Conservation (phyloP, 1,140 invertebrate genomes). For the Drosophila biarmipes region DNA sequence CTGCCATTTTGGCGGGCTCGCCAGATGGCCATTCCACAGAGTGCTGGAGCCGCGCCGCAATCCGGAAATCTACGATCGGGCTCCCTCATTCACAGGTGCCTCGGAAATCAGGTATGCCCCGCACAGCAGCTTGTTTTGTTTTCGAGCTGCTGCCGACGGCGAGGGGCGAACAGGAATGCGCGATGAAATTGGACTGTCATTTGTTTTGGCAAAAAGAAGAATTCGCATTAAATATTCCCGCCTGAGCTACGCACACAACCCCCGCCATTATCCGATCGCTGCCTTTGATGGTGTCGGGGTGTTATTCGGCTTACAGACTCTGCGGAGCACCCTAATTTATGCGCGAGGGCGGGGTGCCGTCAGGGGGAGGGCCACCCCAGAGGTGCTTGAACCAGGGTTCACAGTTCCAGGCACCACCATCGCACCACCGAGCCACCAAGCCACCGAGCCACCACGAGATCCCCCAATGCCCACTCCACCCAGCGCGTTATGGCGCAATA, state of each 20-base stretch:
- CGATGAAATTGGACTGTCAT: conserved; percentile 52
- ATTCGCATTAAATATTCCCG: conserved; percentile 70
- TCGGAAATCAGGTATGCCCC: conserved; percentile 14
- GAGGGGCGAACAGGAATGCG: conserved; percentile 58
- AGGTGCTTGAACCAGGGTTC: conserved; percentile 39
- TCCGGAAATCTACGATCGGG: conserved; percentile 68
- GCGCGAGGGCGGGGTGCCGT: conserved; percentile 6
- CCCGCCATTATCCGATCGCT: conserved; percentile 43
- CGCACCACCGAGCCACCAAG: neutral
- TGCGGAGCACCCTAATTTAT: conserved; percentile 56
- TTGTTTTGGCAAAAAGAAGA: conserved; percentile 54
- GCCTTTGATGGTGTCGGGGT: conserved; percentile 38
- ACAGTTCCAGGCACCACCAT: conserved; percentile 18
- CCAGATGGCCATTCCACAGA: neutral
- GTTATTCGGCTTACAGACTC: conserved; percentile 20
- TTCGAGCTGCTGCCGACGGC: neutral
- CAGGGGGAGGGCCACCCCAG: conserved; percentile 4
- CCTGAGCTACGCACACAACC: conserved; percentile 19
- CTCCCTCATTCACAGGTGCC: conserved; percentile 67
- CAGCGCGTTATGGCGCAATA: conserved; percentile 63
- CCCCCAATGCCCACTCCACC: neutral
- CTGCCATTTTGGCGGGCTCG: conserved; percentile 11
- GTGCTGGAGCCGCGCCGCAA: conserved; percentile 24
- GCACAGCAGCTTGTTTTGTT: conserved; percentile 37
- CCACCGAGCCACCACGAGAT: neutral